Percentiles rank a stretch among this genome's conserved stretches.
These are phyloP conservation scores for Odontothrips loti DNA, from an alignment of 2,888 invertebrate species.

Conservation along the genomic window DNA sequence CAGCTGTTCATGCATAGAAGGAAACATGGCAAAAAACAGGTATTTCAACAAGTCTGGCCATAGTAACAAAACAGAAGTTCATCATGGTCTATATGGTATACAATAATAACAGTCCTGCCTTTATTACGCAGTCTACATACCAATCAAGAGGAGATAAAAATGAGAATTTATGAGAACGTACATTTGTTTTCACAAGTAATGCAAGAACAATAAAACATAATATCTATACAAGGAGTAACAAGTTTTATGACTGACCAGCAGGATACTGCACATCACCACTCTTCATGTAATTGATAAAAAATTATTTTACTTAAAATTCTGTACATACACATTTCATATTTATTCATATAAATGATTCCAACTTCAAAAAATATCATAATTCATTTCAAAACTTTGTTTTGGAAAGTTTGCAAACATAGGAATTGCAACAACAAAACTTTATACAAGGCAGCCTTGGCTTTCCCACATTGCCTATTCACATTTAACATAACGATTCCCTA, in stretches of 20 bases:
- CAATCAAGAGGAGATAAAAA: background rate
- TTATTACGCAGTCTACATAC: background rate
- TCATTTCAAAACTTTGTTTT: background rate
- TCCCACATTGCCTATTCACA: too few species aligned
- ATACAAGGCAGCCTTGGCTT: background rate
- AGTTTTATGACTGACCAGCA: background rate
- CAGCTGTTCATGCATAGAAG: background rate
- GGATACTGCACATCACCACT: background rate
- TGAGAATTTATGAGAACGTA: background rate
- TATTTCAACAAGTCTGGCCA: background rate
- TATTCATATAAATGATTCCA: background rate
- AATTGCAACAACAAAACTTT: background rate
- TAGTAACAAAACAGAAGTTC: background rate
- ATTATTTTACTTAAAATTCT: background rate
- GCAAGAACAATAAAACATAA: background rate
- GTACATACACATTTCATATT: background rate
- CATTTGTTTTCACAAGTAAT: background rate
- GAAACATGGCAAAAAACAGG: background rate
- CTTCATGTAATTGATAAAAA: background rate
- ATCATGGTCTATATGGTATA: background rate
- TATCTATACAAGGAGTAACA: background rate
- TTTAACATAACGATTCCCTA: too few species aligned
- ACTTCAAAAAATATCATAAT: background rate
- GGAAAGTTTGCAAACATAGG: background rate
- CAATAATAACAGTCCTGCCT: background rate